A percentile compares a stretch with the other conserved stretches of the same genome.
These are phyloP conservation scores for Cheilosia vernalis DNA, from an alignment of 2,888 invertebrate genomes.

Conservation along the genomic window DNA sequence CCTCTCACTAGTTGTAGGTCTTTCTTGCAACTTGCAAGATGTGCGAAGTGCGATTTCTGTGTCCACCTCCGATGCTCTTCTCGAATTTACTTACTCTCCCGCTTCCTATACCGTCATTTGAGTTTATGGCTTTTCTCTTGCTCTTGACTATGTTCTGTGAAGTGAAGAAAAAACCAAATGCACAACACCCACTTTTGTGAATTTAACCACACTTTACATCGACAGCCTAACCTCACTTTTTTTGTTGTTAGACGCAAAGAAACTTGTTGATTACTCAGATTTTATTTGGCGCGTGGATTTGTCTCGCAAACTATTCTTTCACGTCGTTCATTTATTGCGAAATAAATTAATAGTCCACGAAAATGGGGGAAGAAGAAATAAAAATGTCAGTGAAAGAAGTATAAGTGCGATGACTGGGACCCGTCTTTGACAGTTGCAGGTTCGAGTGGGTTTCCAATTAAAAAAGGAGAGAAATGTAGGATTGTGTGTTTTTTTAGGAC, in stretches of 20 bases:
- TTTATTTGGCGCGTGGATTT: slow-evolving; percentile 33
- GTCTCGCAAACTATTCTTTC: neutral
- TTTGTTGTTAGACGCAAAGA: slow-evolving; percentile 21
- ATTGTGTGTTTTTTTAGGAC: neutral
- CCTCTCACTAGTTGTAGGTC: slow-evolving; percentile 25
- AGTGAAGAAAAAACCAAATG: slow-evolving; percentile 4
- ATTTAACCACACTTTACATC: slow-evolving; percentile 11
- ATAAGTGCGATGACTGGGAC: slow-evolving; percentile 5
- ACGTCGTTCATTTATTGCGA: neutral
- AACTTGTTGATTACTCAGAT: slow-evolving; percentile 36
- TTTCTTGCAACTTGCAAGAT: neutral
- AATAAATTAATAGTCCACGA: neutral
- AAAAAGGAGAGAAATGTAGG: neutral
- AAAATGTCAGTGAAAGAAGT: neutral
- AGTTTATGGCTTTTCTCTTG: slow-evolving; percentile 1
- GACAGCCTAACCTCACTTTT: slow-evolving; percentile 21
- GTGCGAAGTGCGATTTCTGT: slow-evolving; percentile 20
- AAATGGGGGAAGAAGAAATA: neutral
- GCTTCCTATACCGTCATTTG: neutral
- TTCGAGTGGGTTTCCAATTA: neutral
- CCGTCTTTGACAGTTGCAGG: slow-evolving; percentile 29
- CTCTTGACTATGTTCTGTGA: neutral
- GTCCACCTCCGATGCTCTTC: neutral
- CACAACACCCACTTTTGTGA: slow-evolving; percentile 35
- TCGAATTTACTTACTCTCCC: neutral